These are phyloP conservation scores for Dreissena rostriformis DNA, from an alignment of 1,140 invertebrate genomes.

Conservation along the genomic window DNA sequence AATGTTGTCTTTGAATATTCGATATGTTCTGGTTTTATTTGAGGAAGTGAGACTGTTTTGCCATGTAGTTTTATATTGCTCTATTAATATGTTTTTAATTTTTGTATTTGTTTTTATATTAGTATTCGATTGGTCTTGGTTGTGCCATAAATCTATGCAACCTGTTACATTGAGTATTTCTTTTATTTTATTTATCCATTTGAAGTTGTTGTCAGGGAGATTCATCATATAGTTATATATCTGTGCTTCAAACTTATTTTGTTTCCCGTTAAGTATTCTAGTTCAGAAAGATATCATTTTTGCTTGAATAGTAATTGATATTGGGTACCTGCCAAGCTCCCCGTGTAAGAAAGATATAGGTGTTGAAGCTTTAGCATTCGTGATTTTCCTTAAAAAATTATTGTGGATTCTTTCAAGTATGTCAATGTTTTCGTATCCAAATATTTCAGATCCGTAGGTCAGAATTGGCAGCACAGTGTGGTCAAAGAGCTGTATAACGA, in stretches of 20 bases:
- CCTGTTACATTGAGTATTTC: slow-evolving; percentile 11
- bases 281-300: slow-evolving; percentile 10
- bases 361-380: neutral
- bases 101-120: slow-evolving; percentile 15
- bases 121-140: neutral
- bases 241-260: neutral
- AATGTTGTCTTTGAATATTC: slow-evolving; percentile 6
- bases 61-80: slow-evolving; percentile 26
- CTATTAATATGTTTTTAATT: slow-evolving; percentile 6
- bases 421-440: slow-evolving; percentile 28
- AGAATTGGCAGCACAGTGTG: slow-evolving; percentile 15
- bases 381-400: slow-evolving; percentile 5
- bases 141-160: slow-evolving; percentile 2
- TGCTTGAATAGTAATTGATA: neutral
- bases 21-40: slow-evolving; percentile 22
- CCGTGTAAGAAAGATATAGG: slow-evolving; percentile 4
- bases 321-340: slow-evolving; percentile 1
- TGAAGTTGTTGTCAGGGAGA: neutral
- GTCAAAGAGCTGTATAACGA: slow-evolving; percentile 4
- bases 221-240: neutral
- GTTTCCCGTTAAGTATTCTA: neutral
- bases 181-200: slow-evolving; percentile 32
- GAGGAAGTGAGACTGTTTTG: neutral
- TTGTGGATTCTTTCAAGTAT: slow-evolving; percentile 22
- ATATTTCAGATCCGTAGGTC: slow-evolving; percentile 29